Percentiles rank a stretch among this genome's conserved stretches.
phyloP scores from a whole-genome alignment of 2,888 invertebrate genomes.

The Acheta domesticus region DNA sequence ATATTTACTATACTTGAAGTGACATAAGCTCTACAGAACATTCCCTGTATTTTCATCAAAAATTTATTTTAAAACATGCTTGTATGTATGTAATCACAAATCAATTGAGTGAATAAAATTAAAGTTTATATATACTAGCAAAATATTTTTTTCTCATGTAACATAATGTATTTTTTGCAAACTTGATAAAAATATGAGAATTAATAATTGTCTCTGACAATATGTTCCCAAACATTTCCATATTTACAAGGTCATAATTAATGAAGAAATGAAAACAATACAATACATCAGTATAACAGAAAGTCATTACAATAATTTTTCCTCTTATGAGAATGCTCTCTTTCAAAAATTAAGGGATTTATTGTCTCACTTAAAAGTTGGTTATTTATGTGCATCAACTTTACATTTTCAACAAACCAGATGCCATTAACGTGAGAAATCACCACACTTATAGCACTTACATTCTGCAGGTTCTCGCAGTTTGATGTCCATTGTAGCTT shows the following conservation, averaged over 20 bases:
- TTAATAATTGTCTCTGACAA: not conserved
- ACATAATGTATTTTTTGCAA: not conserved
- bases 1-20: too few species aligned
- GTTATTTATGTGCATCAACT: not conserved
- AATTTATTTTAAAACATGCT: too few species aligned
- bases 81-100: too few species aligned
- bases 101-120: too few species aligned
- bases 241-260: not conserved
- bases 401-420: not conserved
- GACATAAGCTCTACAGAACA: too few species aligned
- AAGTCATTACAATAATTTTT: not conserved
- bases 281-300: too few species aligned
- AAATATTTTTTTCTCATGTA: not conserved
- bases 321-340: not conserved
- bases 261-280: not conserved
- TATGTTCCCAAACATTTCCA: not conserved
- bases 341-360: not conserved
- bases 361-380: constrained; percentile 3
- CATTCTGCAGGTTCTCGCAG: constrained; percentile 85
- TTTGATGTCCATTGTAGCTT: constrained; percentile 74
- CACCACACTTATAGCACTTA: constrained; percentile 86
- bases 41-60: too few species aligned
- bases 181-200: not conserved
- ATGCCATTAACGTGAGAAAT: constrained; percentile 64
- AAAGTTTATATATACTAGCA: too few species aligned